Base-by-base conservation (phyloP, 2,797 vertebrate species). In the Poliocrania exsul region DNA sequence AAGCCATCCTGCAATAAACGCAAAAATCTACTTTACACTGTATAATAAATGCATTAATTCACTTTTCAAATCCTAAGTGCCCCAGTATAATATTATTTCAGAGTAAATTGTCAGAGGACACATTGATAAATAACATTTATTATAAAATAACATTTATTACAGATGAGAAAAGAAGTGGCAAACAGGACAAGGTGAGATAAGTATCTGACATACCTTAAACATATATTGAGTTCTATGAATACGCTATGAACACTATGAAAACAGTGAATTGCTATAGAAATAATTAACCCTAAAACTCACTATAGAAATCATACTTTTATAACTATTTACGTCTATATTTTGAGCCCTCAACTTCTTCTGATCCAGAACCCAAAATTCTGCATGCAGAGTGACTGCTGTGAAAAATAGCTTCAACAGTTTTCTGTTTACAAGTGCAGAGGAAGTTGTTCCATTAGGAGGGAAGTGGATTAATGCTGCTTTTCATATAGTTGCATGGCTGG, bases 1-100 rank as follows among this genome's bases (percentile, higher is more conserved):
- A 99, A 99, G 81, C 99, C 99, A 91, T 99, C 99, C 99, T 99
- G 97, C 28, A 96, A 96, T 15, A 97, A 82, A 97, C 9, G 37
- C 79, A 82, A 73, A 72, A 35, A 78, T 24, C 31, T 53, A 78
- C 29, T 88, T 93, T 33, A 80, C 9, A 57, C 19, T n/a, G 14
- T 11, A n/a, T 7, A 85, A 92, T 29, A 77, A 90, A 60, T 19
- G 2, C 9, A 53, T 49, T 53, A 2, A 28, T 75, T 92, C 54
- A 62, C 5, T 93, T 86, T n/a, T 50, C 24, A 60, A 19, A 18
- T 40, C 8, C 3, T 44, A 79, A 35, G 18, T 23, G 11, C 25
- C 61, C 25, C 3, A 2, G 33, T 21, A 33, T 13, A 56, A 44
- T 44, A 33, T 5, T 47, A 58, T 33, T 81, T 81, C 61, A 92